Percentiles rank a stretch among this genome's conserved stretches.
These are phyloP conservation scores for Drosophila dunni DNA, from an alignment of 1,140 invertebrate genomes.

Conservation along the genomic window DNA sequence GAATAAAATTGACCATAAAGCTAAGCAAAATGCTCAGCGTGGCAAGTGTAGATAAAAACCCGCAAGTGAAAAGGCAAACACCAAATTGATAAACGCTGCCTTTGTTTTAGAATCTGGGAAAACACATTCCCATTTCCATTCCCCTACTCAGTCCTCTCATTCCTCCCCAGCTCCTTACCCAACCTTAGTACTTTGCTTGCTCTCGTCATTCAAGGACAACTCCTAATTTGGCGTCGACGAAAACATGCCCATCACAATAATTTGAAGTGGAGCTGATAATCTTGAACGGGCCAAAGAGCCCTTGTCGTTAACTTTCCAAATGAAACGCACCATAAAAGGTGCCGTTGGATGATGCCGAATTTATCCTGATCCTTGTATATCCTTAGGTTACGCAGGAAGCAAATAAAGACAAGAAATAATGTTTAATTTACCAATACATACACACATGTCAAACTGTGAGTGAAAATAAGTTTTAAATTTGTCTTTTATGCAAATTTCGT, in stretches of 20 bases:
- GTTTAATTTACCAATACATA: neutral
- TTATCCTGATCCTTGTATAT: neutral
- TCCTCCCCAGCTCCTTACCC: neutral
- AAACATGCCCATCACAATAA: slow-evolving; percentile 62
- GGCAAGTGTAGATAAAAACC: slow-evolving; percentile 51
- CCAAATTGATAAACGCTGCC: slow-evolving; percentile 70
- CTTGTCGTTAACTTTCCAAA: slow-evolving; percentile 36
- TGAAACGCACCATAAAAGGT: slow-evolving; percentile 15
- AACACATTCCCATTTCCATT: slow-evolving; percentile 1
- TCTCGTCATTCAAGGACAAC: slow-evolving; percentile 45
- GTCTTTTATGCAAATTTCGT: slow-evolving; percentile 2
- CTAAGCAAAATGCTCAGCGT: slow-evolving; percentile 45
- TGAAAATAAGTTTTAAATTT: neutral
- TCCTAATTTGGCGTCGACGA: slow-evolving; percentile 42
- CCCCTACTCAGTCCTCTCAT: neutral
- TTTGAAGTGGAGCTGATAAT: slow-evolving; percentile 67
- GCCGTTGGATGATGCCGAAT: neutral
- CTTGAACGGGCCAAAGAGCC: slow-evolving; percentile 62
- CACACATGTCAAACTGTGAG: neutral
- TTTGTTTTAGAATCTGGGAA: slow-evolving; percentile 51
- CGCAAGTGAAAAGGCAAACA: slow-evolving; percentile 61
- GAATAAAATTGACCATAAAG: slow-evolving; percentile 72
- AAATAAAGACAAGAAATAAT: neutral
- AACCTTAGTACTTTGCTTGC: slow-evolving; percentile 2
- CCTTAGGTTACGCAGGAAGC: neutral